Base-by-base conservation (phyloP, 2,113 vertebrate genomes). In the Syngnathus typhle region DNA sequence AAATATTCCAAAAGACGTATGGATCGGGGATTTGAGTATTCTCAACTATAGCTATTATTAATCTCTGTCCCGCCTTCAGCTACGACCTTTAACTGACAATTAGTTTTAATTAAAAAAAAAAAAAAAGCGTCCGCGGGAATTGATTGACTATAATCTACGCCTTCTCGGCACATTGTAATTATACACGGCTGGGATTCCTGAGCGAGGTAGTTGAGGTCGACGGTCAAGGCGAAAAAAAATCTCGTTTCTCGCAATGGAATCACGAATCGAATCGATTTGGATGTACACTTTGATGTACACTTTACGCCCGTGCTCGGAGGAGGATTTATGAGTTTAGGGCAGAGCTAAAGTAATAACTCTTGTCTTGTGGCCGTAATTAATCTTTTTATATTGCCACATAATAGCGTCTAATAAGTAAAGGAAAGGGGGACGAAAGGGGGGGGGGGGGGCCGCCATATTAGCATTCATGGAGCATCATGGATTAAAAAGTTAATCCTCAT, bases 101-200 rank as follows among this genome's bases (percentile, higher is more conserved):
- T 88, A 71, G 67, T 89, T 83, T 77, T 84, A 85, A 89, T 89
- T 84, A 83, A 64, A 36, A 21, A 27, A n/a, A n/a, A 56, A 41
- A 83, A 64, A 36, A 21, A 27, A 56, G 41, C 65, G 74, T 61
- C 73, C 73, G 74, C 75, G 49, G 66, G 74, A 84, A 88, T 86
- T 69, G 81, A 87, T 83, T 79, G 54, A 82, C 27, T 67, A 54
- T 62, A 71, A 77, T 77, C 60, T 37, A n/a, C 36, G 1, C n/a
- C 6, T 49, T 69, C 69, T 15, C 6, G 18, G n/a, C 60, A 44
- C 41, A 44, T 62, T 62, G 39, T 62, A 44, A 62, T 62, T 62
- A 62, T 16, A 62, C 60, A 27, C 27, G 21, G 27, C 5, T 12
- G 58, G 9, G 58, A 7, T 21, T n/a, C 19, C 18, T 4, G 49